These are phyloP conservation scores for Labia minor DNA, from an alignment of 2,888 invertebrate genomes.

Conservation along the genomic window DNA sequence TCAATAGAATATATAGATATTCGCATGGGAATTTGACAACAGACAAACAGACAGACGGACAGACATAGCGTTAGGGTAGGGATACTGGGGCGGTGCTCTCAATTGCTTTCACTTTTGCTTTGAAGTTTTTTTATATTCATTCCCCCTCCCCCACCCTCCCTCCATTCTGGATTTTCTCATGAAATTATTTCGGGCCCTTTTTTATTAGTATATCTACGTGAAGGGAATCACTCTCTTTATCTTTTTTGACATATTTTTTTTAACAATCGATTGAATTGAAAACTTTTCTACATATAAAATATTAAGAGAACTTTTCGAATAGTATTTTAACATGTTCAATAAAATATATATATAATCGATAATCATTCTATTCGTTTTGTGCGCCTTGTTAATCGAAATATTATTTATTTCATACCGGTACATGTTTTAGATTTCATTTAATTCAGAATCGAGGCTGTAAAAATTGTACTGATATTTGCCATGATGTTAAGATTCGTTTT, in stretches of 20 bases:
- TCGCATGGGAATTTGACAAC: slow-evolving; percentile 13
- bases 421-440: no score
- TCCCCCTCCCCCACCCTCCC: neutral
- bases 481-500: no score
- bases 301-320: no score
- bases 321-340: no score
- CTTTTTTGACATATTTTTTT: neutral
- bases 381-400: no score
- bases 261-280: no score
- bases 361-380: no score
- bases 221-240: neutral
- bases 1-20: slow-evolving; percentile 7
- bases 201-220: slow-evolving; percentile 3
- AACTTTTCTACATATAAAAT: no score
- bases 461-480: no score
- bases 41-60: neutral
- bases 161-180: neutral
- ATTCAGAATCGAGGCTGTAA: no score
- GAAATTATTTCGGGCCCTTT: neutral
- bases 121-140: neutral
- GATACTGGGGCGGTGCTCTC: neutral
- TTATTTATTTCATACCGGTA: no score
- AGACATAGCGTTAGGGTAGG: neutral
- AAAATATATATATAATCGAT: no score
- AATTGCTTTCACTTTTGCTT: slow-evolving; percentile 6